Evolutionary conservation across 2,797 vertebrate genomes (phyloP).

Genomic region (Acanthurus tractus): DNA sequence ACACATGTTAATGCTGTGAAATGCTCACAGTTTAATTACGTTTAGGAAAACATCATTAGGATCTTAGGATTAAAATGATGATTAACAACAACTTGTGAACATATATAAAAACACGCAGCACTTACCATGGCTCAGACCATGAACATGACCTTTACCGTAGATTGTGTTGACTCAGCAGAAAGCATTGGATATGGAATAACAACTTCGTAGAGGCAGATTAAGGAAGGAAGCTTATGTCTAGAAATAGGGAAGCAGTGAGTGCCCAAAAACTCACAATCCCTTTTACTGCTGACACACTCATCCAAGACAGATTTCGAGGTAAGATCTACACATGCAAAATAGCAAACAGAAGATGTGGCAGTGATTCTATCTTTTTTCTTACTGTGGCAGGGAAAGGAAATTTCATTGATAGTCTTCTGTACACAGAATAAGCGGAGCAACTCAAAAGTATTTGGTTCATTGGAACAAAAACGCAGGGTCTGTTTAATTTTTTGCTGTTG

Average conservation of each 20-base stretch:
- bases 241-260: constrained; percentile 37
- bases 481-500: not conserved
- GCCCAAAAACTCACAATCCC: not conserved
- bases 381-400: not conserved
- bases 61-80: too few species aligned
- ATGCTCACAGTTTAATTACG: too few species aligned
- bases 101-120: too few species aligned
- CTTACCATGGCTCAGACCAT: not conserved
- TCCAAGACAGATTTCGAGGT: constrained; percentile 36
- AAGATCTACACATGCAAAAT: constrained; percentile 10
- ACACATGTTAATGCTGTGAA: too few species aligned
- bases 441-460: not conserved
- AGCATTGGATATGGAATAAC: not conserved
- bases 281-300: not conserved
- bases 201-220: not conserved
- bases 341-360: too few species aligned
- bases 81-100: not conserved
- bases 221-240: constrained; percentile 13
- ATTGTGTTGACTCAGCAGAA: constrained; percentile 13
- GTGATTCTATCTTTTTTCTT: not conserved
- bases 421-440: not conserved
- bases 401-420: not conserved
- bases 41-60: too few species aligned
- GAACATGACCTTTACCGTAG: not conserved
- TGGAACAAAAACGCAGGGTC: not conserved